Base-by-base conservation (phyloP, 92 coral and sea anemone genomes). In the Zoanthus sansibaricus region DNA sequence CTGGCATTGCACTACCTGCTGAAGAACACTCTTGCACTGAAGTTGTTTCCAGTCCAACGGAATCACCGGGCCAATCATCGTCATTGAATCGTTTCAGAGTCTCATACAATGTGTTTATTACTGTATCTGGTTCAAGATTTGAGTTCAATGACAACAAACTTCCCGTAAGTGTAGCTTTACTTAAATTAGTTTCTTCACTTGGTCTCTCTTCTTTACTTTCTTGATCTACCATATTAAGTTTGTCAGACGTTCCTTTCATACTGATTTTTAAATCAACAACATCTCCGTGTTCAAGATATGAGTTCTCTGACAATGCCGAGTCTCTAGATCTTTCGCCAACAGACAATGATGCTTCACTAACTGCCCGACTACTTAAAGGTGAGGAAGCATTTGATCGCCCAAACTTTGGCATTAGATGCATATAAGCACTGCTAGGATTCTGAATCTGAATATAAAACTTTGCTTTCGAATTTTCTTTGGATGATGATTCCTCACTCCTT, bases 371-470 rank as follows among this genome's bases (percentile, higher is more conserved):
- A 48, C 56, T 83, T 58, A 69, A 47, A 10, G 69, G 48, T n/a
- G 69, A 52, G 32, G 82, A 18, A 16, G 75, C 74, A 9, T 59
- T 85, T 42, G 88, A 69, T 45, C 73, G 85, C 13, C 85, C 75
- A 80, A 80, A 80, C 20, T 80, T 64, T 25, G 89, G 74, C 73
- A 82, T 42, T 68, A 94, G 82, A 52, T 93, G 96, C 94, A 89
- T 89, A 72, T 94, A 94, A 20, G 98, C 94, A 84, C 80, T 93
- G 51, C 79, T 58, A 7, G 87, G 72, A 75, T 94, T 93, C 82
- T 92, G 94, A 54, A 94, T 90, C 86, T 94, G 98, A 69, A 94
- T 89, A 48, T 87, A 94, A 83, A 94, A 94, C 87, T 87, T 93
- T 74, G 98, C 89, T 68, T 90, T 86, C 14, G 96, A 88, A 31